Evolutionary conservation across 1,140 invertebrate genomes (phyloP), one percentile per base, ranked within the genome.

Genomic region (Temnothorax longispinosus): DNA sequence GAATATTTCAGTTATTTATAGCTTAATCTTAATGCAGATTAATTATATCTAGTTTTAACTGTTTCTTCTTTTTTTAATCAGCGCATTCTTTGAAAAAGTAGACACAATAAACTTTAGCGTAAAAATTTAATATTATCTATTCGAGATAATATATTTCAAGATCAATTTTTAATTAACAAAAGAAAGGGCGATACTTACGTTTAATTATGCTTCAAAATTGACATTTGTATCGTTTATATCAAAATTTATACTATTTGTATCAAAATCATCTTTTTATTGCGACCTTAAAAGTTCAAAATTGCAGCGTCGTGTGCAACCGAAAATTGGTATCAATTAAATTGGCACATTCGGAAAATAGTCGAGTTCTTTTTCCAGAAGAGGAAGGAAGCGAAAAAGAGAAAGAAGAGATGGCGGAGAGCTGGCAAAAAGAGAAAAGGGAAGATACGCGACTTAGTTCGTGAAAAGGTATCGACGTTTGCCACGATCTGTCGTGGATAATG

Each of bases 391-490:
- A 82, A 56, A 67, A 58, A 77, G 69, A 67, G 21, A 41, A 15
- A 54, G 11, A 58, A 47, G n/a, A 87, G n/a, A 69, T 52, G 56
- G 32, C 38, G 35, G 58, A 71, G 65, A 74, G 54, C 32, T n/a
- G 21, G 32, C 13, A 32, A 78, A 47, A 47, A 60, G 54, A 85
- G 47, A 72, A 75, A 88, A 72, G n/a, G 76, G 47, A 50, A 91
- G 41, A 18, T 60, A 78, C 56, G 52, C 85, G 87, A 88, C 76
- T 84, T 84, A 74, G 69, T 84, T 85, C 84, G 87, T 85, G 78
- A 71, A 88, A 88, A 90, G 90, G 77, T 90, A 91, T 91, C 90
- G 90, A 90, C 90, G 89, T 91, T 91, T 88, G 88, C 84, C 74
- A 80, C 87, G 87, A 90, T 91, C 90, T 91, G 87, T 90, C 85